Evolutionary conservation across 2,113 vertebrate species (phyloP).

Genomic region (Siphamia tubifer): DNA sequence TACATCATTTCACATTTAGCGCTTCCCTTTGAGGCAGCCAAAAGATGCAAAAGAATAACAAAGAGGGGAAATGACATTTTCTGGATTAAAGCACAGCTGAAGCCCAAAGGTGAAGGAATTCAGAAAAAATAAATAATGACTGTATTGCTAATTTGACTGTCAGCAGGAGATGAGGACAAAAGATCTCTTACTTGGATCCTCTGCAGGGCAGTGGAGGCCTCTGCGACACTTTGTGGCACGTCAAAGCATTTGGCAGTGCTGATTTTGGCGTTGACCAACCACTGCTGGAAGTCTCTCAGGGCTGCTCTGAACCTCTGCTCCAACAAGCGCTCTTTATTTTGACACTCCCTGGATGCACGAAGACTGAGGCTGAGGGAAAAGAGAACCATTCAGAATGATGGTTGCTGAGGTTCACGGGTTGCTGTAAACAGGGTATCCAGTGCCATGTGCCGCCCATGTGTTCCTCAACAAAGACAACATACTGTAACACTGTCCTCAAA

Average conservation of each 20-base stretch:
- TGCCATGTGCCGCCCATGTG: slow-evolving; percentile 14
- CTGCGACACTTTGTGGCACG: slow-evolving; percentile 86
- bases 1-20: slow-evolving; percentile 18
- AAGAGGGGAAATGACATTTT: too few species aligned
- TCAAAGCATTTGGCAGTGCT: slow-evolving; percentile 96
- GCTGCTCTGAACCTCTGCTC: slow-evolving; percentile 90
- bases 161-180: neutral
- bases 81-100: neutral
- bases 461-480: slow-evolving; percentile 35
- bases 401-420: slow-evolving; percentile 10
- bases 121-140: neutral
- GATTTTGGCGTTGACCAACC: slow-evolving; percentile 93
- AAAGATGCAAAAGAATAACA: too few species aligned
- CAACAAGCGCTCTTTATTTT: slow-evolving; percentile 93
- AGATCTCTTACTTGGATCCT: slow-evolving; percentile 89
- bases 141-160: too few species aligned
- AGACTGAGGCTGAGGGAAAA: slow-evolving; percentile 85
- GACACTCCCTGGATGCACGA: slow-evolving; percentile 92
- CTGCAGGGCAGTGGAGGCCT: slow-evolving; percentile 86
- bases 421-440: neutral
- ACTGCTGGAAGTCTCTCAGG: slow-evolving; percentile 94
- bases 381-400: neutral
- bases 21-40: neutral
- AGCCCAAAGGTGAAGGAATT: neutral
- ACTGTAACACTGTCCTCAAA: slow-evolving; percentile 6